These are phyloP conservation scores for Dioctria rufipes DNA, from an alignment of 2,888 invertebrate species.

Conservation along the genomic window DNA sequence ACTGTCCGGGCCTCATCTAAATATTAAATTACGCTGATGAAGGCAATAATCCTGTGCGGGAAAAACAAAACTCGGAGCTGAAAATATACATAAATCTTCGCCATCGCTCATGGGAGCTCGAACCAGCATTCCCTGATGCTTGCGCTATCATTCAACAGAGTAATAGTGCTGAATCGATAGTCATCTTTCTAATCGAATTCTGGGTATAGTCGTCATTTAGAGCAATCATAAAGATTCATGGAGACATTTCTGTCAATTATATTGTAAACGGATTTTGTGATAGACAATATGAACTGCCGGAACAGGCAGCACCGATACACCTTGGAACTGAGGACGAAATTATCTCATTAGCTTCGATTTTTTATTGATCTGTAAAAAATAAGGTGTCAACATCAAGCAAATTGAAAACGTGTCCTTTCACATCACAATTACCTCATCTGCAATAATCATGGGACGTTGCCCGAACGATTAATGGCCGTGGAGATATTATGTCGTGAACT, in stretches of 20 bases:
- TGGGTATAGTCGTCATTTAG: not conserved
- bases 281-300: no score
- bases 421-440: no score
- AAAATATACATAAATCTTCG: slow-evolving; percentile 3
- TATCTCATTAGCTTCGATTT: no score
- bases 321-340: no score
- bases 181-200: slow-evolving; percentile 18
- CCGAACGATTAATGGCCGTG: no score
- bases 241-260: slow-evolving; percentile 32
- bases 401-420: no score
- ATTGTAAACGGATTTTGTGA: slow-evolving; percentile 1
- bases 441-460: no score
- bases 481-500: no score
- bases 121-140: not conserved
- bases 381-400: no score
- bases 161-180: slow-evolving; percentile 6
- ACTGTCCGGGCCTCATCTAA: slow-evolving; percentile 4
- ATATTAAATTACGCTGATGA: slow-evolving; percentile 26
- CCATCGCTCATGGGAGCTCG: not conserved
- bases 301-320: no score
- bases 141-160: slow-evolving; percentile 5
- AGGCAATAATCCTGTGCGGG: not conserved
- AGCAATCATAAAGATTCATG: slow-evolving; percentile 34
- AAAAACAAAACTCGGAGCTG: not conserved
- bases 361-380: no score